Conservation (phyloP, 2,888 invertebrate species). For the Microctonus hyperodae region DNA sequence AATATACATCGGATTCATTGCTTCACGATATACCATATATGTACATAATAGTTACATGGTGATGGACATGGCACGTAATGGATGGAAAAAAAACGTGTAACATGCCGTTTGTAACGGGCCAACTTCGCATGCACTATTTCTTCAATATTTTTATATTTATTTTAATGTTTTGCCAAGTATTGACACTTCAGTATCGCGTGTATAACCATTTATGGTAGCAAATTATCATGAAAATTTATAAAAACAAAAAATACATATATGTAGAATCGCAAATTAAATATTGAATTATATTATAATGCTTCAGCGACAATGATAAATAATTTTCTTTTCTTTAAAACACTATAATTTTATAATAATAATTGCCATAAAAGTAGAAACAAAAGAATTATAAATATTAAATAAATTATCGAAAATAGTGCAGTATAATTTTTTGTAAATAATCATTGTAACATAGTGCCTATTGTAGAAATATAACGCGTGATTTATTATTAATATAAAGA, state of each 20-base stretch:
- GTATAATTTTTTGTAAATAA: slow-evolving; percentile 56
- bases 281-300: slow-evolving; percentile 43
- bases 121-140: slow-evolving; percentile 32
- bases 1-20: not conserved
- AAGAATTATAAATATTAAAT: slow-evolving; percentile 25
- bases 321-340: not conserved
- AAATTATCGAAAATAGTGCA: not conserved
- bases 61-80: slow-evolving; percentile 8
- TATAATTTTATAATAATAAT: slow-evolving; percentile 52
- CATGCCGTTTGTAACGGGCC: slow-evolving; percentile 32
- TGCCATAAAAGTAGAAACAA: slow-evolving; percentile 52
- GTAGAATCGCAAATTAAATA: slow-evolving; percentile 45
- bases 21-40: slow-evolving; percentile 1
- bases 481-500: not conserved
- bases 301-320: slow-evolving; percentile 40
- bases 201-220: slow-evolving; percentile 35
- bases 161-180: slow-evolving; percentile 31
- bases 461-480: slow-evolving; percentile 31
- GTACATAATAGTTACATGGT: not conserved
- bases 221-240: not conserved
- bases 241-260: slow-evolving; percentile 34
- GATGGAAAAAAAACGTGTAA: slow-evolving; percentile 22
- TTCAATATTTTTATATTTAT: slow-evolving; percentile 27
- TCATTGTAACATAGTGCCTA: slow-evolving; percentile 48
- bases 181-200: slow-evolving; percentile 22